Evolutionary conservation across 2,113 vertebrate genomes (phyloP), one percentile per base, ranked within the genome.

Genomic region (Puntigrus tetrazona): DNA sequence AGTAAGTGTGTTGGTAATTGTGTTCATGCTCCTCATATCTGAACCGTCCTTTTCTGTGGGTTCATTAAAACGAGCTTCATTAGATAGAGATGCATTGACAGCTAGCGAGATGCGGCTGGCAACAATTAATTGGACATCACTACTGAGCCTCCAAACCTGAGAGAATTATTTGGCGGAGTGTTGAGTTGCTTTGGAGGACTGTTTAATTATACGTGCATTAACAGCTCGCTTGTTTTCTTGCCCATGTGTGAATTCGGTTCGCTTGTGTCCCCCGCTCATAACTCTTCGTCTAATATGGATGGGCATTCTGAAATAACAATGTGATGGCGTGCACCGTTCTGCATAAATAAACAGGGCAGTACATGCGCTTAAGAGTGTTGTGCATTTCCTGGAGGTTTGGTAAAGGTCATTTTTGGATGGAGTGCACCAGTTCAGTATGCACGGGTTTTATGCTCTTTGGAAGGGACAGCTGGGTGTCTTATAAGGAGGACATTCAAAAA

Each of bases 11-110:
- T 43, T 47, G 14, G 74, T 75, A 63, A 67, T 74, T 83, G 81
- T 75, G 81, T 34, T 27, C 7, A 29, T 59, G 31, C 67, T 65
- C 69, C 63, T 80, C 38, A 14, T 79, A 73, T 83, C 69, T 59
- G 84, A 82, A 83, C 67, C 55, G 31, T 83, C 43, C 11, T 55
- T 80, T 83, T 84, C 41, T 69, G 50, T 50, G 31, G 80, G 43
- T 87, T 87, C 84, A 86, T 86, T 84, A 88, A 86, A 87, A 85
- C 14, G 38, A 82, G 84, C 85, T 86, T 89, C 78, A 87, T 87
- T 89, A 89, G 69, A 77, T 5, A 50, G 72, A 79, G 77, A 79
- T 84, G 36, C 86, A 86, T 81, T 85, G 88, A 87, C 84, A 87
- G 80, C 76, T 74, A 69, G 67, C 55, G 45, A 80, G 67, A 79